Evolutionary conservation across 2,888 invertebrate species (phyloP).

Genomic region (Yponomeuta plumbellus): DNA sequence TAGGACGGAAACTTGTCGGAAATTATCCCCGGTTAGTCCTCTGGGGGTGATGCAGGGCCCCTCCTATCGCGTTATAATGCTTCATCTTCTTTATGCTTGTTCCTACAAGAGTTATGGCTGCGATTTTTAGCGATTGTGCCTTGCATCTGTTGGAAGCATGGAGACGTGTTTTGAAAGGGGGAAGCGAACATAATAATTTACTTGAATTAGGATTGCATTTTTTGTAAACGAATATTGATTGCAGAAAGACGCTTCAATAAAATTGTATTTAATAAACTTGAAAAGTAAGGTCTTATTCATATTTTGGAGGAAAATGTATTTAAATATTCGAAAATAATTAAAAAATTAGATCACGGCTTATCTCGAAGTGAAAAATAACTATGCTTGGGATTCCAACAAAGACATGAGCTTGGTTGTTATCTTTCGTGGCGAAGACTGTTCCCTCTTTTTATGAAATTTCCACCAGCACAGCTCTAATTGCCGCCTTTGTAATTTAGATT

Average conservation of each 20-base stretch:
- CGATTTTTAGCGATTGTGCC: not conserved
- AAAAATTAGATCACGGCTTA: not conserved
- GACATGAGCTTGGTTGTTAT: not conserved
- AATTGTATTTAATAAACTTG: too few species aligned
- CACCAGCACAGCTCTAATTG: not conserved
- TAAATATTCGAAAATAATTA: not conserved
- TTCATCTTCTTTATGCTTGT: not conserved
- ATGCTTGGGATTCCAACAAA: not conserved
- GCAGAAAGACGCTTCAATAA: too few species aligned
- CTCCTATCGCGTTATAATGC: constrained; percentile 10
- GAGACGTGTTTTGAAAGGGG: too few species aligned
- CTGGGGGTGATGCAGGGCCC: constrained; percentile 26
- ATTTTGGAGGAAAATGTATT: not conserved
- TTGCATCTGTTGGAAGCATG: not conserved
- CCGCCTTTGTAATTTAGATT: not conserved
- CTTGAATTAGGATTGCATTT: too few species aligned
- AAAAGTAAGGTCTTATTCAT: too few species aligned
- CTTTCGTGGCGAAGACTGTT: not conserved
- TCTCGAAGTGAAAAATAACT: not conserved
- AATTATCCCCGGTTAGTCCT: constrained; percentile 24
- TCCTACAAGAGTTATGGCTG: not conserved
- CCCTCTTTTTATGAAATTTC: not conserved
- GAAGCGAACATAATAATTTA: too few species aligned
- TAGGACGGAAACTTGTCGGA: constrained; percentile 34
- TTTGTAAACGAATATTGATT: too few species aligned